Conservation (phyloP, 2,797 vertebrate species). For the Manis javanica region DNA sequence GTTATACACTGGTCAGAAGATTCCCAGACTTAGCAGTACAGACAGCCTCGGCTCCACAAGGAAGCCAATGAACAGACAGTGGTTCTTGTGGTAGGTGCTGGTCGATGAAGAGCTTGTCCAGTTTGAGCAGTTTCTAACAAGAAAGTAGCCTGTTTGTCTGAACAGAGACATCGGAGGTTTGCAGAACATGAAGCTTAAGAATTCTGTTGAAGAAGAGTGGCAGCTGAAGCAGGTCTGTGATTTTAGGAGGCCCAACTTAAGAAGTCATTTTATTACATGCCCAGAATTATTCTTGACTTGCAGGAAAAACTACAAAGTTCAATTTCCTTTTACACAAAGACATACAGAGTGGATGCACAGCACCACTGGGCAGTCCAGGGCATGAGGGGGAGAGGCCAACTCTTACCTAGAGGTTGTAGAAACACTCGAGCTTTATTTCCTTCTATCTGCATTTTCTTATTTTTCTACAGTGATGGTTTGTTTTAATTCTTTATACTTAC, state of each 20-base stretch:
- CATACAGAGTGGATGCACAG: fast-evolving
- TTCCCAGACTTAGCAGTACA: background rate
- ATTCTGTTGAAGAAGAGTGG: background rate
- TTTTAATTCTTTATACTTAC: background rate
- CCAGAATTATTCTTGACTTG: background rate
- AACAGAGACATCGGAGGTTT: background rate
- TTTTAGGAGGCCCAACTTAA: background rate
- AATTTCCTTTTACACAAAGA: background rate
- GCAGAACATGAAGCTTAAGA: background rate
- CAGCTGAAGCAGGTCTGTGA: background rate
- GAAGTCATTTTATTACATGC: background rate
- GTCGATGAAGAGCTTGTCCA: background rate
- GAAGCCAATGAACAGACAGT: background rate
- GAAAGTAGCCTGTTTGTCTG: background rate
- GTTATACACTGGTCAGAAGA: background rate
- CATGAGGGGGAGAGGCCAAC: background rate
- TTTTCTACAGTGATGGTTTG: background rate
- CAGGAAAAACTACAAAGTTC: background rate
- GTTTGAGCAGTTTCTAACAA: background rate
- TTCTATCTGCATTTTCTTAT: background rate
- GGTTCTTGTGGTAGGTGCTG: background rate
- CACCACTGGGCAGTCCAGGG: no score
- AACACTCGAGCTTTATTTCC: background rate
- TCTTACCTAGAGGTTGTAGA: background rate
- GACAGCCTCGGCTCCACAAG: background rate